These are phyloP conservation scores for Etheostoma spectabile DNA, from an alignment of 2,113 vertebrate genomes.

Conservation along the genomic window DNA sequence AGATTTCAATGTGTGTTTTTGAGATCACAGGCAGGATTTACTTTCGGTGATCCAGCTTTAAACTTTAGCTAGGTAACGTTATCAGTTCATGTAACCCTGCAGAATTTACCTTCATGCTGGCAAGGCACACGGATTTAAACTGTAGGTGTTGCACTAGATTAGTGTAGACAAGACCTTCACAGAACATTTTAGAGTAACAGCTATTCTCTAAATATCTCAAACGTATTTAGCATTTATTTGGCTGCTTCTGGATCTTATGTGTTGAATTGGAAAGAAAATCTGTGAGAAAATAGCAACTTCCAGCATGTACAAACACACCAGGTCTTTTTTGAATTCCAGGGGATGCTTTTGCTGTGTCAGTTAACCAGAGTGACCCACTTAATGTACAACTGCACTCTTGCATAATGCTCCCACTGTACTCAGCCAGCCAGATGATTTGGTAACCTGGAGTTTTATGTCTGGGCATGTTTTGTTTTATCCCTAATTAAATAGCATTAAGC, in stretches of 20 bases:
- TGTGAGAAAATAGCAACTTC: neutral
- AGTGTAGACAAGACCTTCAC: no score
- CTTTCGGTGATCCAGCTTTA: no score
- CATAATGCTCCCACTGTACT: constrained; percentile 45
- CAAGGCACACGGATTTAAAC: no score
- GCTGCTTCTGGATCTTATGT: neutral
- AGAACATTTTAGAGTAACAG: no score
- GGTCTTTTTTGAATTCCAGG: constrained; percentile 8
- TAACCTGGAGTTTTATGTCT: constrained; percentile 4
- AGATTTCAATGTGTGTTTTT: no score
- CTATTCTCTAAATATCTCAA: neutral
- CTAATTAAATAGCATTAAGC: neutral
- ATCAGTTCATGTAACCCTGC: no score
- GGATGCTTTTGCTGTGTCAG: neutral
- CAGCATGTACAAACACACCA: neutral
- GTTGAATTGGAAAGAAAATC: neutral
- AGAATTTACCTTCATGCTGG: no score
- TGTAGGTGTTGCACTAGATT: no score
- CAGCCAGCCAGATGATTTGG: neutral
- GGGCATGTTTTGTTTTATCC: constrained; percentile 10
- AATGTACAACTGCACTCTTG: constrained; percentile 44
- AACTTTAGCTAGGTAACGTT: no score
- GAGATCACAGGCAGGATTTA: no score
- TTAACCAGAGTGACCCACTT: constrained; percentile 66
- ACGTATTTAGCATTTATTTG: neutral